These are phyloP conservation scores for Drosophila mayaguana DNA, from an alignment of 2,888 invertebrate genomes.

Conservation along the genomic window DNA sequence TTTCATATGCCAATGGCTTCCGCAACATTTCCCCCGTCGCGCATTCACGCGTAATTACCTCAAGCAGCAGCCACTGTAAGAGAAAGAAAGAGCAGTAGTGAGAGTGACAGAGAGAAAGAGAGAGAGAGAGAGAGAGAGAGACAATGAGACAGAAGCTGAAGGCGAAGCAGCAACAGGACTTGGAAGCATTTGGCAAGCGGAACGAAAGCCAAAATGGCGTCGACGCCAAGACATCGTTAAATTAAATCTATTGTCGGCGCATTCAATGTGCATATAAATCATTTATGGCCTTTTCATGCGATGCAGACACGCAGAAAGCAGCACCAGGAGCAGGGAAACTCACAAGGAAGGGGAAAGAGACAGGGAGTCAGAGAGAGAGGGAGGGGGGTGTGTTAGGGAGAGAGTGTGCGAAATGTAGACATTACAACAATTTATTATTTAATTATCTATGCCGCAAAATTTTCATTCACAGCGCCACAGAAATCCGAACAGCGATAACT, in stretches of 20 bases:
- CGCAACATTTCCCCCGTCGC: slow-evolving; percentile 27
- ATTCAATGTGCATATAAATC: slow-evolving; percentile 75
- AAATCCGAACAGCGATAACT: slow-evolving; percentile 40
- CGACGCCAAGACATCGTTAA: slow-evolving; percentile 71
- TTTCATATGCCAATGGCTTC: slow-evolving; percentile 46
- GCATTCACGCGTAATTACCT: slow-evolving; percentile 69
- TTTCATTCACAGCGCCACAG: slow-evolving; percentile 58
- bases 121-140: background rate
- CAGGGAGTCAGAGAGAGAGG: no score
- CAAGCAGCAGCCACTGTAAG: slow-evolving; percentile 17
- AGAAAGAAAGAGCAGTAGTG: background rate
- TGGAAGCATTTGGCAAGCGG: slow-evolving; percentile 22
- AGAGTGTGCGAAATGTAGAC: slow-evolving; percentile 59
- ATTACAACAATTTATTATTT: slow-evolving; percentile 75
- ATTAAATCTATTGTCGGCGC: slow-evolving; percentile 74
- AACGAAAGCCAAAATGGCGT: slow-evolving; percentile 58
- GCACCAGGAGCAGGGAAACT: background rate
- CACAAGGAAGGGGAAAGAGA: background rate
- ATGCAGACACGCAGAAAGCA: slow-evolving; percentile 28
- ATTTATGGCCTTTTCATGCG: slow-evolving; percentile 62
- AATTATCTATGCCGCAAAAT: slow-evolving; percentile 73
- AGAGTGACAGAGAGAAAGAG: no score
- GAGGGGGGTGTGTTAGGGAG: slow-evolving; percentile 1
- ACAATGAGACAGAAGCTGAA: background rate
- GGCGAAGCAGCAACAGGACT: slow-evolving; percentile 19